phyloP scores from a whole-genome alignment of 1,140 invertebrate species.

The Scaptodrosophila lebanonensis region DNA sequence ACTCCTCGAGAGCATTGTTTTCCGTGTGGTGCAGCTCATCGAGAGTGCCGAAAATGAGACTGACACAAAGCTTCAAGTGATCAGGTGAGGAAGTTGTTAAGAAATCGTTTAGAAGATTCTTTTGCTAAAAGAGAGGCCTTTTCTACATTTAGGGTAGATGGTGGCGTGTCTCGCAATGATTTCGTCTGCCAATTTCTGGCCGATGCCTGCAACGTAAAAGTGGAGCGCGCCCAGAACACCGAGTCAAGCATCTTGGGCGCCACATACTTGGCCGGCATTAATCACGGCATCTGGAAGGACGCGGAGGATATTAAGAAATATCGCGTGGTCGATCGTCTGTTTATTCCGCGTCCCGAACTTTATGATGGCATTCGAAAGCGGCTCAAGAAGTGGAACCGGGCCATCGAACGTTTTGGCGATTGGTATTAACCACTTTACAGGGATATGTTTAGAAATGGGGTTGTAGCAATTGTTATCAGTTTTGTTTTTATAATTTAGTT shows the following conservation, averaged over 20 bases:
- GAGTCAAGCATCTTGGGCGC: constrained; percentile 90
- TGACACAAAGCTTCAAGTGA: constrained; percentile 79
- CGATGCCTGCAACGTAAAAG: constrained; percentile 85
- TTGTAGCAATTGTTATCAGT: constrained; percentile 22
- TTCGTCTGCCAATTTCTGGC: constrained; percentile 92
- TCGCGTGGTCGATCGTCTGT: constrained; percentile 80
- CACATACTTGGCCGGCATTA: constrained; percentile 88
- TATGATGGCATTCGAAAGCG: constrained; percentile 76
- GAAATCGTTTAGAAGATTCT: not conserved
- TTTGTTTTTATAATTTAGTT: constrained; percentile 35
- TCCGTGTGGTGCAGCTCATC: constrained; percentile 87
- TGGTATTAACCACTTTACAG: constrained; percentile 80
- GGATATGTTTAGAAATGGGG: not conserved
- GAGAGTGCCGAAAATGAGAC: constrained; percentile 84
- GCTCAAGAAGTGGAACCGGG: constrained; percentile 82
- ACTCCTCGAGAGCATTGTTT: constrained; percentile 92
- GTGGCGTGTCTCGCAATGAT: constrained; percentile 94
- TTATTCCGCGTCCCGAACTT: constrained; percentile 80
- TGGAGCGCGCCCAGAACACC: constrained; percentile 83
- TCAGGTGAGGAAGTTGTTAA: constrained; percentile 79
- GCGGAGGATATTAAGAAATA: constrained; percentile 82
- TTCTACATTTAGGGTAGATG: constrained; percentile 91
- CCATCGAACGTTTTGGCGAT: constrained; percentile 82
- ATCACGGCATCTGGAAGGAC: constrained; percentile 86
- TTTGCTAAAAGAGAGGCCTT: too few relatives aligned